Evolutionary conservation across 1,140 invertebrate species (phyloP), one percentile per base, ranked within the genome.

Genomic region (Philaenus spumarius): DNA sequence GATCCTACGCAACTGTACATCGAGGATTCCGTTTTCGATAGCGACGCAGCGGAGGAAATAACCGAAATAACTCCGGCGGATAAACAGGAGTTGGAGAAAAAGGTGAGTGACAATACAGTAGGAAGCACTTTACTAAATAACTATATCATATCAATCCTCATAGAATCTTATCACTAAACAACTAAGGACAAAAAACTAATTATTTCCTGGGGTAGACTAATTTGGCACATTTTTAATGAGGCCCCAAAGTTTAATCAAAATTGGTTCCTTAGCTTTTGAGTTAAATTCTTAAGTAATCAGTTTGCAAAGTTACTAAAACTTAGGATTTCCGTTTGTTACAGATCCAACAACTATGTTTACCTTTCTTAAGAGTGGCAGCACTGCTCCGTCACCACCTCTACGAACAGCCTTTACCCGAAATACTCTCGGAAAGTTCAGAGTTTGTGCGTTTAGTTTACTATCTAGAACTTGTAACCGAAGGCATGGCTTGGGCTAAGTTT

Each of bases 361-460:
- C 90, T 4, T 97, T 90, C 71, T 69, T 97, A 47, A 79, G 91
- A 22, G 80, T 95, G 43, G 87, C 91, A 0, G 81, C 91, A 2
- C 72, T 96, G 2, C 73, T 97, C 20, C 82, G 89, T 54, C 85
- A 90, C 73, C 91, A 96, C 75, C 72, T 96, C 39, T 95, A 93
- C 73, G 82, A 85, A 42, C 82, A 87, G 68, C 78, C 83, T n/a
- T 75, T 93, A 65, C 90, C 90, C 0, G 77, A 83, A 42, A 80
- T 89, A 20, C 72, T 75, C 40, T 74, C 76, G 1, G 67, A 81
- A 0, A 74, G 81, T 20, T 75, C 79, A 20, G 89, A 91, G 73
- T 90, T 90, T 73, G 78, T 82, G 6, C 78, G 80, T 46, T 78
- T 91, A 22, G 82, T 86, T 12, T 84, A 82, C 67, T 91, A 86